Conservation (phyloP, 2,113 vertebrate genomes). For the Noturus placidus region DNA sequence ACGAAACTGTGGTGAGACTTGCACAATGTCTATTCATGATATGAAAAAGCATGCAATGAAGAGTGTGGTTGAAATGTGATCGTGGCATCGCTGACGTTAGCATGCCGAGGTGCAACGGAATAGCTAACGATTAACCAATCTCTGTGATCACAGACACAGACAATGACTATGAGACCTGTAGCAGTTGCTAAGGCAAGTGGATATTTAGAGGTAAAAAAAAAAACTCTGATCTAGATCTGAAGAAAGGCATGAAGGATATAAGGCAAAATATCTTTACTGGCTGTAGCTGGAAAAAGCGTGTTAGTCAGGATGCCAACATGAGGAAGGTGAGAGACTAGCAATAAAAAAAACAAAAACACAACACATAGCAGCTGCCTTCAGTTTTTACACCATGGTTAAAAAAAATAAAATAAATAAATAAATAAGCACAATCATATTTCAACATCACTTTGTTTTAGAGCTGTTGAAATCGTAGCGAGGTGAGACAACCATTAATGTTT, state of each 20-base stretch:
- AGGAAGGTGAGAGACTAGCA: conserved; percentile 32
- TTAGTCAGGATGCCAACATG: conserved; percentile 24
- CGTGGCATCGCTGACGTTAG: not conserved
- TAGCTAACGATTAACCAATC: conserved; percentile 45
- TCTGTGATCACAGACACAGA: conserved; percentile 11
- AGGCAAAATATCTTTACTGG: not conserved
- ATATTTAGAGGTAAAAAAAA: conserved; percentile 7
- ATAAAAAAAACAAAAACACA: not conserved
- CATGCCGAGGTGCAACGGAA: conserved; percentile 32
- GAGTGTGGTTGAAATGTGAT: not conserved
- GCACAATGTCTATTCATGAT: not conserved
- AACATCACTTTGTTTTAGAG: not conserved
- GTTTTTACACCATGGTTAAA: not conserved
- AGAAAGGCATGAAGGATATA: not conserved
- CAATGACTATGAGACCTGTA: not conserved
- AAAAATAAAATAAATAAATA: no score
- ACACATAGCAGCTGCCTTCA: not conserved
- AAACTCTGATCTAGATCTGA: conserved; percentile 4
- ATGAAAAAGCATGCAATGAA: not conserved
- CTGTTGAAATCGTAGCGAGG: not conserved
- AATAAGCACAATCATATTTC: conserved; percentile 15
- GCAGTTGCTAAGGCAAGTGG: not conserved
- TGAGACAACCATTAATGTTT: not conserved
- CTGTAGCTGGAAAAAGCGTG: conserved; percentile 18
- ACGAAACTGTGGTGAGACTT: not conserved